Base-by-base conservation (phyloP, 2,113 vertebrate genomes). In the western clawed frog (Xenopus tropicalis) region DNA sequence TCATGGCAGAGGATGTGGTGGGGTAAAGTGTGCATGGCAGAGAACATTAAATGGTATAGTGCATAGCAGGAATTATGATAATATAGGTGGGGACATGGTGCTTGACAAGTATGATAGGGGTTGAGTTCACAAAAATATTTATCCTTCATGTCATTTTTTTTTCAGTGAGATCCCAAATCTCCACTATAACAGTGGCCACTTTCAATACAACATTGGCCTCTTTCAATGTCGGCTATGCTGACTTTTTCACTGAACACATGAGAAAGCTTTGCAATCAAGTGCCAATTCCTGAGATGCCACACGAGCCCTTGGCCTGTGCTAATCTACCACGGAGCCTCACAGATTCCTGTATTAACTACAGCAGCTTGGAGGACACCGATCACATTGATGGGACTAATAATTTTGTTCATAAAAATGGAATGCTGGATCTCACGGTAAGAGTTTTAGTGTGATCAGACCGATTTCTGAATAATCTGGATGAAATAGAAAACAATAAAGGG, bases 281-380 rank as follows among this genome's bases (percentile, higher is more conserved):
- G 70, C 91, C 93, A 20, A 89, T 92, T 12, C 94, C 94, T 0
- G 96, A 98, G 89, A 88, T 96, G 87, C 93, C 95, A 0, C 91
- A 90, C 0, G 97, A 99, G 80, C 95, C 98, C 0, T 85, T 99
- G 67, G 94, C 96, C 0, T 98, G 98, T 22, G 91, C 95, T 68
- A 99, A 99, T 85, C 90, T 99, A 61, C 98, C 98, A 0, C 93
- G 98, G 66, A 99, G 97, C 83, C 88, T 99, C 83, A 99, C 97
- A 0, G 97, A 99, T 85, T 99, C 98, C 80, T 99, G 98, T 86
- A 98, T 99, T 87, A 98, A 98, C 89, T 99, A 99, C 84, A 96
- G 96, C 73, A 96, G 92, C 72, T 82, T 96, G 82, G 97, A 99
- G 79, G 95, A 98, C n/a, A 93, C 93, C 0, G 96, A 98, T 70